Evolutionary conservation across 2,113 vertebrate genomes (phyloP), one percentile per base, ranked within the genome.

Genomic region (Sinosuthora webbiana): DNA sequence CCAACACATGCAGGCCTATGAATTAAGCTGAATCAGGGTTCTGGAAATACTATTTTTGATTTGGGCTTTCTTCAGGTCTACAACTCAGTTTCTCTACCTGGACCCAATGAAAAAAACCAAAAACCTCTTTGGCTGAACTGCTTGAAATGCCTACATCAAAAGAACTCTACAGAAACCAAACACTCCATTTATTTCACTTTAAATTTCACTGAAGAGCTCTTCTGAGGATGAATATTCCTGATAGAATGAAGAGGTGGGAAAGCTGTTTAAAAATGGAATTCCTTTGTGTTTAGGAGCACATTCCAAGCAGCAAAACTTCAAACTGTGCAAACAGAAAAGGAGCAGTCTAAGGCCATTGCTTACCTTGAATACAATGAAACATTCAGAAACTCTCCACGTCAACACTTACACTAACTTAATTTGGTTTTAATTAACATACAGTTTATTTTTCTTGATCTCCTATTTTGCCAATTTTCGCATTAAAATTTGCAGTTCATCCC

Each of bases 101-200:
- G 14, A 50, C 55, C 17, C 55, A 67, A 74, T 33, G 3, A 63
- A 44, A 74, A 6, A 79, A 60, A 42, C 30, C 30, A 49, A 67
- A 4, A 73, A 39, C 3, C 13, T 65, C 28, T 50, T 60, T 44
- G 17, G 22, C 3, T 47, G n/a, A 94, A 88, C 27, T 44, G 23
- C 22, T 93, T 90, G n/a, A 94, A 94, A 92, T 23, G 4, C 9
- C n/a, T 62, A n/a, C 62, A 89, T 95, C 68, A 83, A 92, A 94
- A 74, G 64, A 91, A 70, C 50, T 41, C 41, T 70, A 74, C 37
- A 83, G 33, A 87, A 84, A 42, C 23, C 73, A 91, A 60, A 77
- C 20, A 77, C n/a, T 69, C 18, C 55, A 74, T 81, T 90, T 76
- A 59, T 42, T 73, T 93, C 56, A 84, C 55, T 81, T 93, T 18